Conservation (phyloP, 2,797 vertebrate species). For the Squalus acanthias region DNA sequence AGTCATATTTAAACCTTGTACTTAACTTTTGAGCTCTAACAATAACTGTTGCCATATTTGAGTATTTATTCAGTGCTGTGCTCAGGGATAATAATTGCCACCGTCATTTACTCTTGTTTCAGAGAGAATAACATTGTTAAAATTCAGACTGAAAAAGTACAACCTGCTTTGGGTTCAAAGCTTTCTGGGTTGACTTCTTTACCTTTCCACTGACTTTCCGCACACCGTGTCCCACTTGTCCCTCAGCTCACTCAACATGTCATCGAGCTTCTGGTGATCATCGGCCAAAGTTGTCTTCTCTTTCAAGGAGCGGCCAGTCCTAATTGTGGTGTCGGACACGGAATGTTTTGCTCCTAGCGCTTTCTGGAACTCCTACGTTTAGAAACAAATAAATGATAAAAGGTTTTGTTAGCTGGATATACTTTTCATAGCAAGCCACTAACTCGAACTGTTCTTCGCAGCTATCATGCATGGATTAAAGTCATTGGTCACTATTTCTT, state of each 20-base stretch:
- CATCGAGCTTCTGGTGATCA: conserved; percentile 87
- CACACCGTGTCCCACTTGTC: conserved; percentile 99
- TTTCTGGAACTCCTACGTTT: conserved; percentile 90
- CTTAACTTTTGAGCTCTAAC: neutral
- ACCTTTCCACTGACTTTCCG: conserved; percentile 97
- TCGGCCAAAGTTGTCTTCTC: conserved; percentile 87
- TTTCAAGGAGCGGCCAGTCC: conserved; percentile 87
- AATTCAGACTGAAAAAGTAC: neutral
- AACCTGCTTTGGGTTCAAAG: neutral
- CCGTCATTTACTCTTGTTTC: neutral
- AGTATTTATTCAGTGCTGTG: neutral
- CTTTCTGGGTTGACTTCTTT: conserved; percentile 37
- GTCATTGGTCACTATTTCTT: neutral
- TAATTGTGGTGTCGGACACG: conserved; percentile 86
- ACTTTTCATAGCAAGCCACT: neutral
- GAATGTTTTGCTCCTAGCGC: conserved; percentile 91
- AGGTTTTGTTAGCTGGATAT: neutral
- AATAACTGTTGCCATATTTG: neutral
- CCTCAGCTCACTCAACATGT: conserved; percentile 92
- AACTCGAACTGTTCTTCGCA: neutral
- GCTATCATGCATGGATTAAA: neutral
- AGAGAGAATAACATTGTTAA: neutral
- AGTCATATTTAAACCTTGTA: neutral
- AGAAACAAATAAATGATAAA: neutral
- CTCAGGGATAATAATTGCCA: neutral